A percentile compares a stretch with the other conserved stretches of the same genome.
These are phyloP conservation scores for Nephrotoma appendiculata DNA, from an alignment of 2,888 invertebrate genomes.

Conservation along the genomic window DNA sequence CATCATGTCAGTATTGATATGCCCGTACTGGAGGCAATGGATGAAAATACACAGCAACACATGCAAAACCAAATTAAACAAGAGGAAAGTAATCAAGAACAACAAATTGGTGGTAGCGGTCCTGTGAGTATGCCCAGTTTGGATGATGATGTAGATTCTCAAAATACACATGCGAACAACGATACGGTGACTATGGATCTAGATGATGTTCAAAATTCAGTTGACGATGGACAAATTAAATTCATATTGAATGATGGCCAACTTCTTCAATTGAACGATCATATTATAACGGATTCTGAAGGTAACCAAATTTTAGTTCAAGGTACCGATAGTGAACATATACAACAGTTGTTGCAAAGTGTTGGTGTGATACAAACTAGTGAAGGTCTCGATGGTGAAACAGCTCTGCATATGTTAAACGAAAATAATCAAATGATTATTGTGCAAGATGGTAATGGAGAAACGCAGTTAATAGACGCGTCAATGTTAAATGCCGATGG, in stretches of 20 bases:
- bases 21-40: constrained; percentile 30
- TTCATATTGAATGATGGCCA: constrained; percentile 33
- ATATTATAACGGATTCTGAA: constrained; percentile 32
- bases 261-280: constrained; percentile 30
- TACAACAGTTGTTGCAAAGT: constrained; percentile 31
- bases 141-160: constrained; percentile 31
- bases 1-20: constrained; percentile 29
- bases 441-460: constrained; percentile 31
- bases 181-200: constrained; percentile 31
- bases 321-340: constrained; percentile 29
- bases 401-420: constrained; percentile 33
- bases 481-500: constrained; percentile 32
- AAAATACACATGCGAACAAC: constrained; percentile 15
- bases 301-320: constrained; percentile 33
- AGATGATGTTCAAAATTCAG: constrained; percentile 33
- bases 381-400: constrained; percentile 31
- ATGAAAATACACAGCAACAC: constrained; percentile 17
- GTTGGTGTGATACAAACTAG: constrained; percentile 32
- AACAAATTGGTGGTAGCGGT: constrained; percentile 15
- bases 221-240: constrained; percentile 32
- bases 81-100: constrained; percentile 8
- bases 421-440: constrained; percentile 33
- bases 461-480: constrained; percentile 32
- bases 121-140: constrained; percentile 33
- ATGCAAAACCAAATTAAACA: constrained; percentile 9